Evolutionary conservation across 2,888 invertebrate genomes (phyloP).

Genomic region (Rhagonycha lutea): DNA sequence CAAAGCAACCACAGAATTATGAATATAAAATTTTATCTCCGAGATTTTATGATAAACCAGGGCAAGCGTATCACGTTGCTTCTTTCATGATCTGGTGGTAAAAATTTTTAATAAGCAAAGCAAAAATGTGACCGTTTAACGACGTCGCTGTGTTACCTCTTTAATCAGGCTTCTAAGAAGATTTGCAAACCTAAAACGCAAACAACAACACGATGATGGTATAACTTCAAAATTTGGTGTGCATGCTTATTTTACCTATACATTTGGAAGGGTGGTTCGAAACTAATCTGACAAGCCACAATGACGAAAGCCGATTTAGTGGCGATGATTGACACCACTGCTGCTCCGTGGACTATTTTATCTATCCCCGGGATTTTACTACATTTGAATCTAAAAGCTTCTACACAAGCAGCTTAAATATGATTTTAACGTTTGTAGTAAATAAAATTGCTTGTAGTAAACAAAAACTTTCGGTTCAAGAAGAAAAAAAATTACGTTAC

Average conservation of each 20-base stretch:
- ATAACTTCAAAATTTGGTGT: constrained; percentile 8
- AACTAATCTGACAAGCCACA: constrained; percentile 49
- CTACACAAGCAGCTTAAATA: background rate
- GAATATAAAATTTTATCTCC: background rate
- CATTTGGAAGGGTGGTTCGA: constrained; percentile 41
- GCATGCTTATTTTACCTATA: constrained; percentile 36
- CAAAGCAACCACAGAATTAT: background rate
- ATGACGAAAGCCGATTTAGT: constrained; percentile 49
- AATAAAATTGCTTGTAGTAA: background rate
- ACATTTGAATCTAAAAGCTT: constrained; percentile 6
- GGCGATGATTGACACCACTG: constrained; percentile 49
- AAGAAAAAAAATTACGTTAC: background rate
- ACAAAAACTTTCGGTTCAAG: background rate
- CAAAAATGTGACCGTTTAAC: background rate
- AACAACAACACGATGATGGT: constrained; percentile 34
- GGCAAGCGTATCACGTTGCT: background rate
- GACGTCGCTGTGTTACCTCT: constrained; percentile 34
- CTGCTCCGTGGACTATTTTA: constrained; percentile 24
- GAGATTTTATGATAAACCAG: background rate
- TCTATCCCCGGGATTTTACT: constrained; percentile 9
- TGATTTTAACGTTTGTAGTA: background rate
- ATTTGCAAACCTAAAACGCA: constrained; percentile 42
- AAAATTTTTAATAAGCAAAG: background rate
- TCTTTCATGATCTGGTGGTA: background rate
- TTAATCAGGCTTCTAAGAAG: constrained; percentile 45